Evolutionary conservation across 2,797 vertebrate species (phyloP).

Genomic region (Enteromius paludinosus): DNA sequence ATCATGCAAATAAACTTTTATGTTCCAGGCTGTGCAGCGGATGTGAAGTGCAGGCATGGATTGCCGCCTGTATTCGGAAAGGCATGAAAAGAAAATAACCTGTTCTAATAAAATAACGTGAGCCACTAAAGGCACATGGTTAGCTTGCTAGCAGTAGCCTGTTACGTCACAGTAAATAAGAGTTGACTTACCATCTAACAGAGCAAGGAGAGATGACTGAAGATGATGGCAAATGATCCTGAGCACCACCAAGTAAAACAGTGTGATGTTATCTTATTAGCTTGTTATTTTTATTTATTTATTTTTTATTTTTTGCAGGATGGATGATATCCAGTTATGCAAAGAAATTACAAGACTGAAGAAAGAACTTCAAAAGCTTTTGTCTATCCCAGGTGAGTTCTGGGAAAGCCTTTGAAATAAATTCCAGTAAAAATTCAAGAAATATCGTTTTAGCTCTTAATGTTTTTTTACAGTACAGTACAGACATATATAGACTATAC

Average conservation of each 20-base stretch:
- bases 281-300: background rate
- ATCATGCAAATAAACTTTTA: too few relatives aligned
- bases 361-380: constrained; percentile 78
- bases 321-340: constrained; percentile 85
- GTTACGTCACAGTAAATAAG: too few relatives aligned
- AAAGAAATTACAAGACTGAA: constrained; percentile 81
- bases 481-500: background rate
- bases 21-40: too few relatives aligned
- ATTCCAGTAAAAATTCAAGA: background rate
- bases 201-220: too few relatives aligned
- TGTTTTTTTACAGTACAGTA: background rate
- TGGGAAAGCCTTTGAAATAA: background rate
- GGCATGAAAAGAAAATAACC: too few relatives aligned
- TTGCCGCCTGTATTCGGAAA: too few relatives aligned
- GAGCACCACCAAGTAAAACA: background rate
- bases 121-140: too few relatives aligned
- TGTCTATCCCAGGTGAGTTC: constrained; percentile 75
- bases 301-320: constrained; percentile 68
- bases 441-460: background rate
- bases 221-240: too few relatives aligned
- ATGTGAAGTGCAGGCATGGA: too few relatives aligned
- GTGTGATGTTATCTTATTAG: background rate
- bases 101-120: too few relatives aligned
- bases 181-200: too few relatives aligned
- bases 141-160: too few relatives aligned